Percentiles rank a stretch among this genome's conserved stretches.
Evolutionary conservation across 2,797 vertebrate genomes (phyloP).

Genomic region (Sternarchorhynchus goeldii): DNA sequence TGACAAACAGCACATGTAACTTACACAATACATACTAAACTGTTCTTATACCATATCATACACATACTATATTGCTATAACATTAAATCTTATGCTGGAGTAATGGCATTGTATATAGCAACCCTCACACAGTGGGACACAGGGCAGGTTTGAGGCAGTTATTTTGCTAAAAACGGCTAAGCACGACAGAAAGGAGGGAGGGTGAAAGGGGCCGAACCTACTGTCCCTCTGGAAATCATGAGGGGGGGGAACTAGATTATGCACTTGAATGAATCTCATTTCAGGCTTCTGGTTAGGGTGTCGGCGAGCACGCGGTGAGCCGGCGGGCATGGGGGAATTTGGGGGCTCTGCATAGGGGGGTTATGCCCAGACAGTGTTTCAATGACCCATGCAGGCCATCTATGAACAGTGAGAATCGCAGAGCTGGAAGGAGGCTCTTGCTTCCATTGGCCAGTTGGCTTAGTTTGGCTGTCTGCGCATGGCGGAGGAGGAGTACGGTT

Average conservation of each 20-base stretch:
- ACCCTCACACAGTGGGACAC: background rate
- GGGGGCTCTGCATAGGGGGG: constrained; percentile 4
- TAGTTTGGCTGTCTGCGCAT: constrained; percentile 2
- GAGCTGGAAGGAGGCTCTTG: constrained; percentile 9
- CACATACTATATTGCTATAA: background rate
- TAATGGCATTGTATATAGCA: no score
- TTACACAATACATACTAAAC: no score
- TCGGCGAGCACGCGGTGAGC: constrained; percentile 6
- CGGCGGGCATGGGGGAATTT: no score
- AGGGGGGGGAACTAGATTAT: constrained; percentile 35
- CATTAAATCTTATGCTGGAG: no score
- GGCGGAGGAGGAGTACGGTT: constrained; percentile 23
- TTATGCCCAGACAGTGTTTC: constrained; percentile 24
- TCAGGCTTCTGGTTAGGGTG: constrained; percentile 40
- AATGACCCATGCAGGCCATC: constrained; percentile 26
- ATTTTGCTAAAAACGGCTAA: background rate
- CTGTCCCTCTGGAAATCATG: constrained; percentile 41
- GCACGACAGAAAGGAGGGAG: background rate
- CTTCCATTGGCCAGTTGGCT: background rate
- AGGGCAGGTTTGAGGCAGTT: background rate
- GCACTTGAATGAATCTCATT: constrained; percentile 50
- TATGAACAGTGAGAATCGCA: constrained; percentile 4
- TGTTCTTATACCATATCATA: background rate
- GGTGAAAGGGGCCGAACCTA: constrained; percentile 6
- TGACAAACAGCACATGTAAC: no score